Conservation (phyloP, 2,113 vertebrate species). For the Catharus minimus region DNA sequence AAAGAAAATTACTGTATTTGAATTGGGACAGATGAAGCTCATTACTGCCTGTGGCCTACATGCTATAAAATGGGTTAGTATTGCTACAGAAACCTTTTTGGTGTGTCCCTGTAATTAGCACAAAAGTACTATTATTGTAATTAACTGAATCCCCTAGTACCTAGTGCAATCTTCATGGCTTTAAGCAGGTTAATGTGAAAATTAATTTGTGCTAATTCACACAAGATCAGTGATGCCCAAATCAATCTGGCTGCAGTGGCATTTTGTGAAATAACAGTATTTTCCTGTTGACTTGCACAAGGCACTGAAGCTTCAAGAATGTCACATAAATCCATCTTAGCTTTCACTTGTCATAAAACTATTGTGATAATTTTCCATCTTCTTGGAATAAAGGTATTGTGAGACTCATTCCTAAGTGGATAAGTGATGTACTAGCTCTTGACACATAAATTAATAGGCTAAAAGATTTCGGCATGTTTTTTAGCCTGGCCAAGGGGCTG, state of each 20-base stretch:
- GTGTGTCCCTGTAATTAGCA: constrained; percentile 44
- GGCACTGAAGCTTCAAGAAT: not conserved
- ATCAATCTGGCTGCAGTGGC: not conserved
- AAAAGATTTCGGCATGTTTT: not conserved
- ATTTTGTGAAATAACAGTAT: not conserved
- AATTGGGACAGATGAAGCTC: constrained; percentile 19
- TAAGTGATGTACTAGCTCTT: not conserved
- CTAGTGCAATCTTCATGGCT: not conserved
- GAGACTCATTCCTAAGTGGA: not conserved
- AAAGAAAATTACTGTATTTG: not conserved
- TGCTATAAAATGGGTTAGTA: constrained; percentile 20
- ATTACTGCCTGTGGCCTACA: constrained; percentile 42
- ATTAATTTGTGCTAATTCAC: constrained; percentile 50
- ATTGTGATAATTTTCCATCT: not conserved
- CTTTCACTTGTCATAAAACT: not conserved
- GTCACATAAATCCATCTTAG: not conserved
- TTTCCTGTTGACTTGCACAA: constrained; percentile 4
- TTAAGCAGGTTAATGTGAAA: constrained; percentile 59
- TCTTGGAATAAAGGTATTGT: not conserved
- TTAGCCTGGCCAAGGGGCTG: not conserved
- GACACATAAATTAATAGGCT: not conserved
- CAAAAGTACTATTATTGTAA: constrained; percentile 42
- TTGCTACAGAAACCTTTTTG: constrained; percentile 19
- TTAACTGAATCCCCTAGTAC: constrained; percentile 51
- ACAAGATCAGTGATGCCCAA: not conserved